phyloP scores from a whole-genome alignment of 2,797 vertebrate genomes.

The Falco novaeseelandiae region DNA sequence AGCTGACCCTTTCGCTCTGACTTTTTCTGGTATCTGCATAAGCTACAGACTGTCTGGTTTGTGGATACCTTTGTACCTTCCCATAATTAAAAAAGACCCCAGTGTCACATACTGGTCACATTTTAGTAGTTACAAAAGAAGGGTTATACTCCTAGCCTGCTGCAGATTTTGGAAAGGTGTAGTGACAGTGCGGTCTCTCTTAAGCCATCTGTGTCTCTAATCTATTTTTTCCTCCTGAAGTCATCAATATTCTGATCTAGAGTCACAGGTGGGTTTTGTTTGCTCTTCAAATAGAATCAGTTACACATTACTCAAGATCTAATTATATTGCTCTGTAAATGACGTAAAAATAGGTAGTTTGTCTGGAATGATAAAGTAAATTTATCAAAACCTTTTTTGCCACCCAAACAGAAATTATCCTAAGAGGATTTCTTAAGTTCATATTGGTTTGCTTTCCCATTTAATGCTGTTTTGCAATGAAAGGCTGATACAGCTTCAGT shows the following conservation, averaged over 20 bases:
- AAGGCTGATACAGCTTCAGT: neutral
- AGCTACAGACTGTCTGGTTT: neutral
- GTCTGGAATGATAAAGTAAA: neutral
- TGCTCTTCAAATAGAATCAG: neutral
- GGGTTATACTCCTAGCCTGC: neutral
- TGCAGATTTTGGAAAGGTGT: neutral
- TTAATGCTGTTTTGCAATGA: neutral
- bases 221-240: neutral
- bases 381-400: neutral
- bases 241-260: conserved; percentile 18
- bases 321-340: neutral
- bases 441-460: neutral
- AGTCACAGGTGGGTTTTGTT: neutral
- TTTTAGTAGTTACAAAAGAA: neutral
- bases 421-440: neutral
- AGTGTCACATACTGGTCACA: neutral
- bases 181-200: neutral
- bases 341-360: neutral
- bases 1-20: neutral
- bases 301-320: neutral
- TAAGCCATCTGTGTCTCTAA: neutral
- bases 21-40: neutral
- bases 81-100: neutral
- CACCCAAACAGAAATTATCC: neutral
- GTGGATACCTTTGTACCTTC: neutral